These are phyloP conservation scores for Acronicta psi DNA, from an alignment of 2,888 invertebrate species.

Conservation along the genomic window DNA sequence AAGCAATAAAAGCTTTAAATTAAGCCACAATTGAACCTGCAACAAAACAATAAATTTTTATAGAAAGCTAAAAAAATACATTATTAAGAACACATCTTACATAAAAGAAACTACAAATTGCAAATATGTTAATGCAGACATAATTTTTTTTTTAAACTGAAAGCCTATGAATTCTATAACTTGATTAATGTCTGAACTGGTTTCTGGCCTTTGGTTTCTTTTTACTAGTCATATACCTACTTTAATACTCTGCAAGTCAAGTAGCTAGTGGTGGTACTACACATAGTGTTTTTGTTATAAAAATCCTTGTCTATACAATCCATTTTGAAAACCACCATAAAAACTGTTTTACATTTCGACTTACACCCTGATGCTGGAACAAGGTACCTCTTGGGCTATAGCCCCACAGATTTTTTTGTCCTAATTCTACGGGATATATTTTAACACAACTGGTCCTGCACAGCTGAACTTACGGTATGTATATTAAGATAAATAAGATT, in stretches of 20 bases:
- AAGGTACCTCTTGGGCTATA: neutral
- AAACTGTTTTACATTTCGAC: no score
- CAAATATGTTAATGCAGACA: neutral
- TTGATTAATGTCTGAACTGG: neutral
- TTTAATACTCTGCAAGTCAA: no score
- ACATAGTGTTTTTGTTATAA: no score
- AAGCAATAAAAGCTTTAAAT: neutral
- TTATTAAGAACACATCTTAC: no score
- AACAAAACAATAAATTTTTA: no score
- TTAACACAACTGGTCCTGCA: constrained; percentile 1
- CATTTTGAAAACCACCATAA: no score
- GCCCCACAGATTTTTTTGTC: neutral
- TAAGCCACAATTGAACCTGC: neutral
- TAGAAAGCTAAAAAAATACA: no score
- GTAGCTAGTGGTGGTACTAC: no score
- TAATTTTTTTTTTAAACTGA: no score
- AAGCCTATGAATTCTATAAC: no score
- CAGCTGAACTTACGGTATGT: neutral
- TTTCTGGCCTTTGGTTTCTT: neutral
- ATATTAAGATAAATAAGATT: neutral
- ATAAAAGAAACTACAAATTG: neutral
- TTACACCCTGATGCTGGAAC: neutral
- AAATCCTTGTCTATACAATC: no score
- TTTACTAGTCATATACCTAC: no score
- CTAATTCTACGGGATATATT: neutral